Evolutionary conservation across 1,140 invertebrate species (phyloP).

Genomic region (Bombus waltoni): DNA sequence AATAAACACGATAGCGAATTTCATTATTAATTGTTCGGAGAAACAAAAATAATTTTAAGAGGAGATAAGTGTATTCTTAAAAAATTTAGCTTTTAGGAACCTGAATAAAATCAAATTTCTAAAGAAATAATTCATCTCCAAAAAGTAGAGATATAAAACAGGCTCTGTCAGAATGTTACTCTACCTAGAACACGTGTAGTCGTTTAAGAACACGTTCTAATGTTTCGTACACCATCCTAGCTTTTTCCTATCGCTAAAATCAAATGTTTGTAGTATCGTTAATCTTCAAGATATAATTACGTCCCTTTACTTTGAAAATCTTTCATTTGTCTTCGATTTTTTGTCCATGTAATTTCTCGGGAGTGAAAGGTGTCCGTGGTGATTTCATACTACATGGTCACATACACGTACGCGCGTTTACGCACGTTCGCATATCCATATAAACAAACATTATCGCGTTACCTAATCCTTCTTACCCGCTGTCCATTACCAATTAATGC

Average conservation of each 20-base stretch:
- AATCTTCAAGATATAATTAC: background rate
- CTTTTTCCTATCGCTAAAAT: background rate
- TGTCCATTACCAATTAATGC: slow-evolving; percentile 36
- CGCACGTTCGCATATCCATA: slow-evolving; percentile 47
- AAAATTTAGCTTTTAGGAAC: background rate
- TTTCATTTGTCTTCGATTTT: background rate
- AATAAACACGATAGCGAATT: background rate
- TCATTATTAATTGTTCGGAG: background rate
- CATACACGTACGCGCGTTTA: background rate
- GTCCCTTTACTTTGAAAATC: background rate
- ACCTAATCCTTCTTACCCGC: slow-evolving; percentile 29
- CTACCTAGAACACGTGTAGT: background rate
- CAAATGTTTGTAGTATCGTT: background rate
- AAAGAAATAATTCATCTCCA: background rate
- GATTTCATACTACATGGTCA: background rate
- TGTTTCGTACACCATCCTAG: background rate
- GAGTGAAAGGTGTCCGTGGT: slow-evolving; percentile 22
- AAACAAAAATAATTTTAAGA: background rate
- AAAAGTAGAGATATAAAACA: background rate
- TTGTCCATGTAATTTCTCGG: background rate
- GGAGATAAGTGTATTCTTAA: background rate
- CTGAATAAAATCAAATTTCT: background rate
- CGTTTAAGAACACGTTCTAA: background rate
- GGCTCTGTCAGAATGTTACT: background rate
- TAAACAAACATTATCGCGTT: slow-evolving; percentile 48